These are phyloP conservation scores for Phodopus roborovskii DNA, from an alignment of 2,113 vertebrate species.

Conservation along the genomic window DNA sequence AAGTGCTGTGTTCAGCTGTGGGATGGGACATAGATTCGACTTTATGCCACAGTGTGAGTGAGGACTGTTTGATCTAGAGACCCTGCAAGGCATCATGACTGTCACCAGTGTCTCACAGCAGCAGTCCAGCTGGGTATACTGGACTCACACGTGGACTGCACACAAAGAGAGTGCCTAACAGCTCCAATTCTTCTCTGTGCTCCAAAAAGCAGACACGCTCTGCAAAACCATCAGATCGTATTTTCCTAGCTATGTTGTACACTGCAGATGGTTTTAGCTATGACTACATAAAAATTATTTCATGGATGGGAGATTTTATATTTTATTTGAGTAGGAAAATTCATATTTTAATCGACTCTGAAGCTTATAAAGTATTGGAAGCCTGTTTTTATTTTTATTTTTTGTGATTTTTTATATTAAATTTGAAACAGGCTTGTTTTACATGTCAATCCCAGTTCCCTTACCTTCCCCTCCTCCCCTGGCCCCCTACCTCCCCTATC, in stretches of 20 bases:
- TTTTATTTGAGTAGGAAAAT: background rate
- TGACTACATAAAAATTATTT: background rate
- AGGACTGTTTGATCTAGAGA: background rate
- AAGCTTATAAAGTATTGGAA: background rate
- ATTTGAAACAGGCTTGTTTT: too few relatives aligned
- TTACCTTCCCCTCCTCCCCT: too few relatives aligned
- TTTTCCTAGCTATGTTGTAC: background rate
- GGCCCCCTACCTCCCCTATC: too few relatives aligned
- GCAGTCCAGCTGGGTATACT: background rate
- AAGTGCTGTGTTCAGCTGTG: background rate
- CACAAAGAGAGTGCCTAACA: background rate
- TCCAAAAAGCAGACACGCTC: background rate
- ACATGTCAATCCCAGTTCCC: too few relatives aligned
- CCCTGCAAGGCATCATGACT: background rate
- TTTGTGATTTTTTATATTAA: too few relatives aligned
- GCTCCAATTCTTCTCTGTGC: background rate
- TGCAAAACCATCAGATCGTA: background rate
- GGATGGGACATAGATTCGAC: background rate
- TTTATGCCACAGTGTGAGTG: background rate
- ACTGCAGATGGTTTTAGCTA: background rate
- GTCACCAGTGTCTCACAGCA: background rate
- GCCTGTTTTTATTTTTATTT: background rate
- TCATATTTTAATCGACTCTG: background rate
- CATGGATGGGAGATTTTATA: background rate
- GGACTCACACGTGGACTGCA: background rate